Base-by-base conservation (phyloP, 2,797 vertebrate species). In the Darevskia mixta region DNA sequence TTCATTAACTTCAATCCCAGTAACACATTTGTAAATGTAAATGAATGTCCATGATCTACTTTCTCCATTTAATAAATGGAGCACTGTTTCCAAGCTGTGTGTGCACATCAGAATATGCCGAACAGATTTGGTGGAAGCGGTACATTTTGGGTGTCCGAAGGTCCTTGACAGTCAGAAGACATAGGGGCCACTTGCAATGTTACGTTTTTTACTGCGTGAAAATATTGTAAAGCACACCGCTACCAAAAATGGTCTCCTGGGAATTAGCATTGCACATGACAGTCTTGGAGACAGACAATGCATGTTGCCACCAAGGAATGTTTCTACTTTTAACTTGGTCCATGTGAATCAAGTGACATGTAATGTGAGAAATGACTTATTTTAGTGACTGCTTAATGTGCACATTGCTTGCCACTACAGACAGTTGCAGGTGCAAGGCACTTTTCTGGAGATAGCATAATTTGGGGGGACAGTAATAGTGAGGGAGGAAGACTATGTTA, bases 11-110 rank as follows among this genome's bases (percentile, higher is more conserved):
- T 77, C 23, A 43, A 35, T 15, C 32, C 38, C 77, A 88, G 8
- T 58, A 84, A 64, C 38, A 79, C 3, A 83, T 83, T 55, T 83
- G 35, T 58, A 88, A 35, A 79, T 79, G 49, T 35, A 66, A 41
- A 78, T 49, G 43, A 29, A 67, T n/a, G 13, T 67, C 23, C 9
- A 71, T 27, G 25, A n/a, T 27, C 6, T 86, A 38, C 72, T 29
- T 38, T 79, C 29, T 79, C 3, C 17, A 81, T 71, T 41, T 41
- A 38, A n/a, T 15, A 20, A 55, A 25, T 55, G 67, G 29, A 72
- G 72, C 49, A 55, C 71, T 35, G 3, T 71, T 83, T 83, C 43
- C 23, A 27, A 2, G 43, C 32, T 23, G 0, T 76, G 20, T 82
- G 13, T 73, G 71, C 55, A 66, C n/a, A 35, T 75, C 38, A 58